Evolutionary conservation across 2,888 invertebrate genomes (phyloP), one percentile per base, ranked within the genome.

Genomic region (Thereva nobilitata): DNA sequence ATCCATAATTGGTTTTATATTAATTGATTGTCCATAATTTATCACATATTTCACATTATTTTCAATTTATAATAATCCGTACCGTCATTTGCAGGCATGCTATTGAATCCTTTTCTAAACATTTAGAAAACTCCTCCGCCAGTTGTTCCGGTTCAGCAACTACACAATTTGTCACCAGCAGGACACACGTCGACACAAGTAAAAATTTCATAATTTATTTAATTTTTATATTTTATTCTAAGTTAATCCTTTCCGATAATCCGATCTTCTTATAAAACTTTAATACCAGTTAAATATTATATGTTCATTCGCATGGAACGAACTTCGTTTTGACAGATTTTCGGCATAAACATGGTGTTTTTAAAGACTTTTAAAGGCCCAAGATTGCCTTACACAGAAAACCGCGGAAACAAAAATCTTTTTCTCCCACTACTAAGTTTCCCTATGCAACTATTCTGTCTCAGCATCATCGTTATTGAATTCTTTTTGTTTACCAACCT

Each of bases 61-160:
- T 52, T 69, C 49, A 72, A 64, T 66, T 67, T 75, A 72, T 71
- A 74, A 73, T 72, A 74, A 76, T 76, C 75, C 81, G 78, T 79
- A 82, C 83, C 82, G 83, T 83, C 74, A 84, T 80, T 79, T 87
- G 87, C 69, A 87, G 79, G 80, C 87, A 87, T 72, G 86, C 84
- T 71, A 87, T 86, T 67, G 87, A 86, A 80, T 87, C 87, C 75
- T 83, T 82, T 72, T 83, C 80, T 70, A 86, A 79, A 75, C 87
- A 87, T 72, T 85, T 83, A 73, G 84, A 82, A 73, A 86, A 78
- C 72, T 73, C 80, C 70, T 82, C 79, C 59, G 76, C 23, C 23
- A 23, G 23, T 23, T 23, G 76, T 10, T 74, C 73, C 54, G 23
- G 23, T 23, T 74, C 75, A 6, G 72, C 72, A 65, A 72, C 75